phyloP scores from a whole-genome alignment of 1,140 invertebrate genomes.

The Platyura marginata region DNA sequence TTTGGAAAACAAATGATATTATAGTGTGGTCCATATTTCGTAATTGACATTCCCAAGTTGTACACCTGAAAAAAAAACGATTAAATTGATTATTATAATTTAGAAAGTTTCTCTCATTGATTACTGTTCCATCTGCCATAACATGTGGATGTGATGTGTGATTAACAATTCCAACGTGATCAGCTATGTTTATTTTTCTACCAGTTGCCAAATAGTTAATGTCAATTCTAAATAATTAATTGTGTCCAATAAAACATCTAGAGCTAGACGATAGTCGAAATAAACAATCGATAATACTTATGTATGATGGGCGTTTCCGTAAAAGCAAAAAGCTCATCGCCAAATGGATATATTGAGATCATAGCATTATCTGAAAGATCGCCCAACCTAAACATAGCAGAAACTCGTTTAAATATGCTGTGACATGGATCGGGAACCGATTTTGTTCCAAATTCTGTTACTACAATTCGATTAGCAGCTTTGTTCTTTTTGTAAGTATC shows the following conservation, averaged over 20 bases:
- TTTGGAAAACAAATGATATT: slow-evolving; percentile 34
- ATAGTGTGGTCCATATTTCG: slow-evolving; percentile 46
- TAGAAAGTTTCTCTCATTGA: background rate
- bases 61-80: slow-evolving; percentile 34
- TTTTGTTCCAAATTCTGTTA: slow-evolving; percentile 69
- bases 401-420: slow-evolving; percentile 53
- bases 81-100: background rate
- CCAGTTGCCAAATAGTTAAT: slow-evolving; percentile 40
- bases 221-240: slow-evolving; percentile 40
- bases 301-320: slow-evolving; percentile 66
- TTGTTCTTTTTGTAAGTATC: slow-evolving; percentile 55
- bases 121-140: slow-evolving; percentile 38
- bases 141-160: slow-evolving; percentile 77
- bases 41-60: slow-evolving; percentile 61
- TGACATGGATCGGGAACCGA: slow-evolving; percentile 63
- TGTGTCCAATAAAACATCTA: too few species aligned
- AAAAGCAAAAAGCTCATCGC: slow-evolving; percentile 66
- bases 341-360: slow-evolving; percentile 76
- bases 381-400: slow-evolving; percentile 46
- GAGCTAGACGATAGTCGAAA: too few species aligned
- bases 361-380: slow-evolving; percentile 64
- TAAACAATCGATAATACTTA: slow-evolving; percentile 41
- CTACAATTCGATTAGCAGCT: slow-evolving; percentile 57
- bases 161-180: slow-evolving; percentile 54
- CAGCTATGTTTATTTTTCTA: slow-evolving; percentile 38